Percentiles rank a stretch among this genome's conserved stretches.
These are phyloP conservation scores for Athalia circularis DNA, from an alignment of 2,888 invertebrate species.

Conservation along the genomic window DNA sequence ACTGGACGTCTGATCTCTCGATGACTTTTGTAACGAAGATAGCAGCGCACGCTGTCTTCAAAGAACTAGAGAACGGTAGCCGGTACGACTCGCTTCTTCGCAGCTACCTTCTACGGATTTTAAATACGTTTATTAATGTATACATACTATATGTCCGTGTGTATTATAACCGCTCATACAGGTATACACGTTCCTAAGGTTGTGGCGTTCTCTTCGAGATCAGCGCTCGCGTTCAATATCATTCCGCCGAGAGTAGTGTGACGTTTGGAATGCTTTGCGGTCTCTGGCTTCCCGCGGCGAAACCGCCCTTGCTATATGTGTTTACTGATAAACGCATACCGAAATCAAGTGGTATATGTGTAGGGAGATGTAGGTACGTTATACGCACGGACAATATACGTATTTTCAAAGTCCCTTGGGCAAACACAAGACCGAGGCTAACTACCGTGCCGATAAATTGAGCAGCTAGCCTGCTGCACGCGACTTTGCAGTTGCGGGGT, in stretches of 20 bases:
- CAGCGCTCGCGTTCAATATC: constrained; percentile 48
- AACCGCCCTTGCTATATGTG: constrained; percentile 49
- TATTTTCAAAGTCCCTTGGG: constrained; percentile 6
- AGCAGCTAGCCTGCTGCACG: constrained; percentile 31
- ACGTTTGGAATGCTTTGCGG: constrained; percentile 70
- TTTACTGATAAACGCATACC: neutral
- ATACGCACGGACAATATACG: neutral
- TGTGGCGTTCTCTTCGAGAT: constrained; percentile 24
- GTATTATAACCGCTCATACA: neutral
- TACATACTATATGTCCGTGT: neutral
- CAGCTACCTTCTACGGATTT: constrained; percentile 20
- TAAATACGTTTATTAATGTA: neutral
- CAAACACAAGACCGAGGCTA: constrained; percentile 5
- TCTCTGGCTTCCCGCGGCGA: constrained; percentile 56
- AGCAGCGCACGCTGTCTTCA: constrained; percentile 1
- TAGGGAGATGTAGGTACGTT: neutral
- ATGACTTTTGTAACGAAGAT: constrained; percentile 41
- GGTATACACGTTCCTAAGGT: neutral
- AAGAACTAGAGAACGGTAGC: constrained; percentile 34
- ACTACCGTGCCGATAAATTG: constrained; percentile 31
- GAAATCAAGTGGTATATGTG: neutral
- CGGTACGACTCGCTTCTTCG: neutral
- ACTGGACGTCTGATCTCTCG: constrained; percentile 17
- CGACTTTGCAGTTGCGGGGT: too few relatives aligned
- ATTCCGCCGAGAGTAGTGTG: constrained; percentile 57